Evolutionary conservation across 2,797 vertebrate genomes (phyloP).

Genomic region (Ptychadena robeensis): DNA sequence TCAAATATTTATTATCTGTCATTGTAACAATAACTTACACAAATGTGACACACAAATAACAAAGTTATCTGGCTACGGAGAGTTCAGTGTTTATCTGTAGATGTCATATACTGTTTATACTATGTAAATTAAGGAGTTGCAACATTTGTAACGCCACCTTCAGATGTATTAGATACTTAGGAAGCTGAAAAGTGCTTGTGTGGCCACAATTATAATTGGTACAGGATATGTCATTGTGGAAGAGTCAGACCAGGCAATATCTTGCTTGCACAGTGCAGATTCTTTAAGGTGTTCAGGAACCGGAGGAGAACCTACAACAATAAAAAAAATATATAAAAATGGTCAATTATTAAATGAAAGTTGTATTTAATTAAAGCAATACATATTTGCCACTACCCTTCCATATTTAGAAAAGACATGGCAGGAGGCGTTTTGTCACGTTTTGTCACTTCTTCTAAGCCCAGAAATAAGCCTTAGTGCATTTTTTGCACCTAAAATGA

Average conservation of each 20-base stretch:
- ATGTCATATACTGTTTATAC: neutral
- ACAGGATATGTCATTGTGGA: neutral
- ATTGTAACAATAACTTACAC: neutral
- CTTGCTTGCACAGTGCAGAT: neutral
- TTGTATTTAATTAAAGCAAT: too few relatives aligned
- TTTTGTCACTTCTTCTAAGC: too few relatives aligned
- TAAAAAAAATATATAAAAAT: neutral
- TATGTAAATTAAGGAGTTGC: neutral
- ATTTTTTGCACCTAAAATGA: too few relatives aligned
- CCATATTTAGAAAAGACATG: too few relatives aligned
- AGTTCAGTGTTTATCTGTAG: neutral
- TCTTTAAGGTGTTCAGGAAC: constrained; percentile 16
- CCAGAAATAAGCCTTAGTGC: too few relatives aligned
- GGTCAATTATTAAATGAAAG: neutral
- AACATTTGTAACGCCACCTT: neutral
- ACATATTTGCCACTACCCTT: too few relatives aligned
- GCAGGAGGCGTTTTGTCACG: too few relatives aligned
- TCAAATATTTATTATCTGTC: neutral
- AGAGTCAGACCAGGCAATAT: constrained; percentile 15
- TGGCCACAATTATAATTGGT: constrained; percentile 5
- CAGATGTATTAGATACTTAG: neutral
- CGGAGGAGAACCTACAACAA: neutral
- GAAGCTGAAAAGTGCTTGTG: constrained; percentile 20
- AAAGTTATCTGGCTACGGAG: neutral
- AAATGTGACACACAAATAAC: neutral